Evolutionary conservation across 1,140 invertebrate species (phyloP).

Genomic region (Drosophila lowei): DNA sequence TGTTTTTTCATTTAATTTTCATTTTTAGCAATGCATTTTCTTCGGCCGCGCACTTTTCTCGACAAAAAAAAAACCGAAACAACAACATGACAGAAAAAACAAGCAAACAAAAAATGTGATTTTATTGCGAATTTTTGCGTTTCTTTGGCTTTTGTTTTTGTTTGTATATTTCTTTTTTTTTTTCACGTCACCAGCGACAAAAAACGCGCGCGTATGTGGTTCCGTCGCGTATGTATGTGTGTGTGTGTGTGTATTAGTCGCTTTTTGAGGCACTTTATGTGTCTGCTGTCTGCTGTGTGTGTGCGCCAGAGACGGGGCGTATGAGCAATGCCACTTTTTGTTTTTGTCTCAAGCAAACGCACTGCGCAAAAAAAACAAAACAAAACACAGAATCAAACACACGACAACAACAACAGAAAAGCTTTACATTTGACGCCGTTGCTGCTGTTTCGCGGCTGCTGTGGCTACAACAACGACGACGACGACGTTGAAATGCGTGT

Average conservation of each 20-base stretch:
- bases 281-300: slow-evolving; percentile 4
- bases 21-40: slow-evolving; percentile 19
- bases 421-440: slow-evolving; percentile 55
- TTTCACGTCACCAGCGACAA: slow-evolving; percentile 45
- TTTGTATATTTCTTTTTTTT: slow-evolving; percentile 1
- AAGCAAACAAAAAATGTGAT: slow-evolving; percentile 5
- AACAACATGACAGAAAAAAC: slow-evolving; percentile 24
- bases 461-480: slow-evolving; percentile 35
- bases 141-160: slow-evolving; percentile 1
- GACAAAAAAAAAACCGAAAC: slow-evolving; percentile 1
- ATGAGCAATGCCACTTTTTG: slow-evolving; percentile 77
- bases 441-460: slow-evolving; percentile 30
- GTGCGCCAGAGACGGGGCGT: slow-evolving; percentile 63
- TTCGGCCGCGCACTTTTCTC: slow-evolving; percentile 33
- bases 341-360: slow-evolving; percentile 46
- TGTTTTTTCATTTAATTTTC: slow-evolving; percentile 32
- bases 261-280: slow-evolving; percentile 3
- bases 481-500: slow-evolving; percentile 30
- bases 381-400: slow-evolving; percentile 38
- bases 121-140: slow-evolving; percentile 18
- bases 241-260: slow-evolving; percentile 1
- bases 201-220: slow-evolving; percentile 11
- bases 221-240: slow-evolving; percentile 22
- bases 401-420: slow-evolving; percentile 16
- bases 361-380: slow-evolving; percentile 52